Percentiles rank a stretch among this genome's conserved stretches.
Conservation (phyloP, 2,888 invertebrate species). For the Imbricaverruca yamaguchii region DNA sequence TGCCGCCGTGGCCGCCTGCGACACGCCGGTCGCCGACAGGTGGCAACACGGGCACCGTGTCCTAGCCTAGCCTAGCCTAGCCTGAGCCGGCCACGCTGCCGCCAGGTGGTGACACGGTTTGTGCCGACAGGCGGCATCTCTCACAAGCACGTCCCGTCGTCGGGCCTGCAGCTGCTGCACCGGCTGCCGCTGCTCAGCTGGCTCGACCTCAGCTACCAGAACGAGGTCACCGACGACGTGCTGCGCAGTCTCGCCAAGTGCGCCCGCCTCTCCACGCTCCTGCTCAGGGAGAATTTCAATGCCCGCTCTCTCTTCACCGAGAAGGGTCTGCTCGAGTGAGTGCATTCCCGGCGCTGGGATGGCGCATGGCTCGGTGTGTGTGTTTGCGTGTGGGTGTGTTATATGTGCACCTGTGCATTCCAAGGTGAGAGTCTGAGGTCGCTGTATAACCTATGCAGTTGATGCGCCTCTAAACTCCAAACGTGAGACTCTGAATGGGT, state of each 20-base stretch:
- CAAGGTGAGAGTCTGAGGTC: too few species aligned
- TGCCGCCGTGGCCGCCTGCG: too few species aligned
- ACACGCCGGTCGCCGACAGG: too few species aligned
- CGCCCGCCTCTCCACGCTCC: neutral
- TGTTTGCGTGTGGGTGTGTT: too few species aligned
- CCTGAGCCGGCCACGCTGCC: too few species aligned
- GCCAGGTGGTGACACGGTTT: neutral
- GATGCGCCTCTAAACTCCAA: too few species aligned
- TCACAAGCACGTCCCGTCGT: neutral
- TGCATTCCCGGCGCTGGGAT: neutral
- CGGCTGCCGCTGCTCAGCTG: conserved; percentile 1
- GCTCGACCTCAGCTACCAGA: conserved; percentile 22
- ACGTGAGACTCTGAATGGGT: too few species aligned
- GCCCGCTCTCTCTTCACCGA: conserved; percentile 13
- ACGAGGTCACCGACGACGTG: conserved; percentile 10
- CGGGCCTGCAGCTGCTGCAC: conserved; percentile 3
- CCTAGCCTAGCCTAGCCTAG: too few species aligned
- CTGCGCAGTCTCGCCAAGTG: neutral
- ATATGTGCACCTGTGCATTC: too few species aligned
- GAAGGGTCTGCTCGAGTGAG: neutral
- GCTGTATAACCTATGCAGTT: too few species aligned
- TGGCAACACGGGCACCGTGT: too few species aligned
- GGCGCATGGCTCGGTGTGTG: too few species aligned
- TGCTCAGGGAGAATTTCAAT: conserved; percentile 1
- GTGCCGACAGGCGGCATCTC: neutral